Evolutionary conservation across 1,140 invertebrate species (phyloP).

Genomic region (Diprion similis): DNA sequence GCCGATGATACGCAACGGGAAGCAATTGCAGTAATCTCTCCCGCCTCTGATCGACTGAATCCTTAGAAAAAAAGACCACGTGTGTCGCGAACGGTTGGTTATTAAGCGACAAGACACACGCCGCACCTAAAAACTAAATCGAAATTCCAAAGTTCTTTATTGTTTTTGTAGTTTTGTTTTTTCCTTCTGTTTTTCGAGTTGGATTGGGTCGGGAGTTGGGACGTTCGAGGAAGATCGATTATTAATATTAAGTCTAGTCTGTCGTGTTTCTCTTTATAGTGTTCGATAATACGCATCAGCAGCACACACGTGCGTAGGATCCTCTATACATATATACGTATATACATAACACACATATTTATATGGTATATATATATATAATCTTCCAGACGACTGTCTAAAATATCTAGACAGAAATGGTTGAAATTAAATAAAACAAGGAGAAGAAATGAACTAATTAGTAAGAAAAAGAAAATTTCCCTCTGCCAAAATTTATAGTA

Average conservation of each 20-base stretch:
- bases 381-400: no score
- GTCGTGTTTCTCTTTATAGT: background rate
- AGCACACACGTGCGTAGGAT: no score
- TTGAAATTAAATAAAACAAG: no score
- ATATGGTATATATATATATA: no score
- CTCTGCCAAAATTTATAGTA: no score
- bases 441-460: no score
- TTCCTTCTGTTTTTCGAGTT: background rate
- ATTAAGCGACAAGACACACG: background rate
- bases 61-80: background rate
- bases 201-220: background rate
- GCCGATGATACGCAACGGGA: constrained; percentile 46
- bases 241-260: constrained; percentile 1
- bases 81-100: background rate
- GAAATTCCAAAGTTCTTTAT: background rate
- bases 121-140: background rate
- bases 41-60: background rate
- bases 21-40: constrained; percentile 39
- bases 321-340: no score
- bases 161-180: background rate
- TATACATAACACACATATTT: no score
- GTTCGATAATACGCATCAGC: no score
- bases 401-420: no score
- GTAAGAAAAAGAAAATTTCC: no score
- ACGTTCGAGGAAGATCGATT: background rate